Conservation (phyloP, 2,797 vertebrate genomes). For the Atherinosoma microstoma region DNA sequence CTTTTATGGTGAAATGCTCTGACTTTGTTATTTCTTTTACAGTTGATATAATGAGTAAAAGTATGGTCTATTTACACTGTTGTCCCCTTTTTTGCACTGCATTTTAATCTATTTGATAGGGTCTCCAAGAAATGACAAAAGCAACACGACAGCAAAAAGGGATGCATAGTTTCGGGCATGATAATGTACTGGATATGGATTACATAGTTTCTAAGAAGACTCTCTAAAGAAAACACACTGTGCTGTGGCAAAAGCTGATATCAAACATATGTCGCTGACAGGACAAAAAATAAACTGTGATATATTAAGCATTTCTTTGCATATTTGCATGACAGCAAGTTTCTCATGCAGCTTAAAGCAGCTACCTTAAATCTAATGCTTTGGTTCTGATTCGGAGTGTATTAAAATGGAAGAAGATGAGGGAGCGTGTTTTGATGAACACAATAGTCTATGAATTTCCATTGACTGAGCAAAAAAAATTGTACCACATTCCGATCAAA, state of each 20-base stretch:
- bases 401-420: conserved; percentile 72
- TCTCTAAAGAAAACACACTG: conserved; percentile 14
- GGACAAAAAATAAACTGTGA: conserved; percentile 31
- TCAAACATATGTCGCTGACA: conserved; percentile 19
- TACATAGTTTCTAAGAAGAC: conserved; percentile 9
- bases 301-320: conserved; percentile 65
- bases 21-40: conserved; percentile 24
- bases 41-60: conserved; percentile 26
- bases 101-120: conserved; percentile 29
- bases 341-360: conserved; percentile 68
- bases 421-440: conserved; percentile 53
- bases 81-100: conserved; percentile 25
- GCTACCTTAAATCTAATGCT: conserved; percentile 78
- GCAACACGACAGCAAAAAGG: conserved; percentile 31
- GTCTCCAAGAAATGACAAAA: conserved; percentile 36
- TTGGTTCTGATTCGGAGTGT: conserved; percentile 73
- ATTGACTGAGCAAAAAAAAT: conserved; percentile 39
- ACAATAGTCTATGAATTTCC: conserved; percentile 46
- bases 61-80: conserved; percentile 24
- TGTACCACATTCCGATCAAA: conserved; percentile 45
- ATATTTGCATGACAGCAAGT: conserved; percentile 75
- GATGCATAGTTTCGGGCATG: conserved; percentile 74
- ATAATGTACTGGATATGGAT: conserved; percentile 46
- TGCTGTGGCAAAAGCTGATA: conserved; percentile 22
- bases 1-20: conserved; percentile 40